Evolutionary conservation across 2,888 invertebrate species (phyloP), one percentile per base, ranked within the genome.

Genomic region (Eilema depressum): DNA sequence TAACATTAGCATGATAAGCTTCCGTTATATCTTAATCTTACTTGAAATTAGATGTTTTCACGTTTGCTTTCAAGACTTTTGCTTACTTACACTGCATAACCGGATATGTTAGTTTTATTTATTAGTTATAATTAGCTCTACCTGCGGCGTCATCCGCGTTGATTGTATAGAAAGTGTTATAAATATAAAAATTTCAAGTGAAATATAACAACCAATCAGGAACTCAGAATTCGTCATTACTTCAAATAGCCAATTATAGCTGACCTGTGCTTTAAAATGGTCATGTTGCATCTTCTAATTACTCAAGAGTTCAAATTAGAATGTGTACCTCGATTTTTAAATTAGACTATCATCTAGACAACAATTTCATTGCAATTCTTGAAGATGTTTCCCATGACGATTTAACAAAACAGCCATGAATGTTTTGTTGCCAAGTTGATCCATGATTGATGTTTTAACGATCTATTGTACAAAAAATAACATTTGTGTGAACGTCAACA

Each of bases 31-130:
- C 53, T 53, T n/a, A 53, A 53, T n/a, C n/a, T 53, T n/a, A n/a
- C 53, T n/a, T 53, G 53, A 53, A 53, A 53, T 53, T 53, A 53
- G 53, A 53, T 53, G 53, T n/a, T 53, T 53, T 53, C 53, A 53
- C 20, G 53, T 53, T 53, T 8, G 10, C 53, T 53, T 53, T 53
- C n/a, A 53, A 53, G 8, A 53, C 53, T 53, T 53, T 53, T 53
- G n/a, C 53, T n/a, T 53, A n/a, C 10, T 10, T 10, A 47, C 5
- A 47, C 7, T 47, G 1, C 5, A 53, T n/a, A n/a, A 8, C n/a
- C 53, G 10, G n/a, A 53, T 53, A n/a, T 53, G 20, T n/a, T 8
- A 53, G 53, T n/a, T n/a, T n/a, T 53, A 53, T n/a, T 53, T 53
- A 53, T 53, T 53, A 53, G 53, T 53, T 53, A 53, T 20, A 20